These are phyloP conservation scores for Bimastos eiseni DNA, from an alignment of 2,888 invertebrate genomes.

Conservation along the genomic window DNA sequence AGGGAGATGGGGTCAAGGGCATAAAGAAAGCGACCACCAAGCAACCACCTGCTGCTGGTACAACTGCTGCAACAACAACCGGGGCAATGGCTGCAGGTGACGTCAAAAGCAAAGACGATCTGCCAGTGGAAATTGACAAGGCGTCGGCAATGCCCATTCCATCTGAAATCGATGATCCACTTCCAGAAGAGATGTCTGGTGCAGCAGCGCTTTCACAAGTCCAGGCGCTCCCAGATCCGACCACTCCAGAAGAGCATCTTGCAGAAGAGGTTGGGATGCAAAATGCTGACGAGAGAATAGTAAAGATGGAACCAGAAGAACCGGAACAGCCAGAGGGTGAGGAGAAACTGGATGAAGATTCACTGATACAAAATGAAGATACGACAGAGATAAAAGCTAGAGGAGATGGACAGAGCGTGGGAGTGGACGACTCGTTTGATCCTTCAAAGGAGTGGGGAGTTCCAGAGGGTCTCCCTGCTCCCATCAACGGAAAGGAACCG, in stretches of 20 bases:
- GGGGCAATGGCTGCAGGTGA: background rate
- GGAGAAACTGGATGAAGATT: background rate
- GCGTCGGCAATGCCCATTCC: background rate
- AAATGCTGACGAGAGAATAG: background rate
- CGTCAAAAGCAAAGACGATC: background rate
- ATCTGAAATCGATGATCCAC: background rate
- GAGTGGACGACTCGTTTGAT: background rate
- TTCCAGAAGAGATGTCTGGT: background rate
- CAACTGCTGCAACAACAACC: background rate
- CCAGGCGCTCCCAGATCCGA: background rate
- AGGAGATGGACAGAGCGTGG: background rate
- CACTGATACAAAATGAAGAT: background rate
- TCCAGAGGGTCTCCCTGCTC: constrained; percentile 82
- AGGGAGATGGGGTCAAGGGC: background rate
- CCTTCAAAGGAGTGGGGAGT: constrained; percentile 81
- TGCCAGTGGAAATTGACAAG: background rate
- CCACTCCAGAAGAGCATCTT: background rate
- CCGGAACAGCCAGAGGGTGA: background rate
- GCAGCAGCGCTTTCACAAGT: background rate
- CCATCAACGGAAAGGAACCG: constrained; percentile 23
- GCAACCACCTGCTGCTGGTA: background rate
- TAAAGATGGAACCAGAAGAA: background rate
- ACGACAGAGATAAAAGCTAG: background rate
- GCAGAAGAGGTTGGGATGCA: background rate
- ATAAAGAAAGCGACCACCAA: background rate